Evolutionary conservation across 2,797 vertebrate genomes (phyloP), one percentile per base, ranked within the genome.

Genomic region (Hemitrygon akajei): DNA sequence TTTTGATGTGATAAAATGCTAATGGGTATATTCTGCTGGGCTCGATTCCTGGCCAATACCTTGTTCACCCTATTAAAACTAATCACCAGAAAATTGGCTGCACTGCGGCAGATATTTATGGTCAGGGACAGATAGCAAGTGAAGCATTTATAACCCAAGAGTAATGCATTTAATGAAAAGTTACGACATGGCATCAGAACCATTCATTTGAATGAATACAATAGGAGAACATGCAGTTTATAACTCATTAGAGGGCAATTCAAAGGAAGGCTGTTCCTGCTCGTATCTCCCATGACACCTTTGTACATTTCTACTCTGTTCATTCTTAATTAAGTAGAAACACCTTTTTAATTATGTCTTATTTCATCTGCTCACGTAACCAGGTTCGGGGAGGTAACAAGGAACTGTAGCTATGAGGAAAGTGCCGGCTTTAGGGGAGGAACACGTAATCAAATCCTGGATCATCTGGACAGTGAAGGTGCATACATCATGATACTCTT

Each of bases 51-150:
- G 63, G 86, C n/a, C 86, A 66, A 66, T 34, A 89, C 58, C 82
- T 66, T 20, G 30, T 63, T 63, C n/a, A 89, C 63, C 60, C 20
- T 69, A 20, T 89, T 37, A 66, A 89, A 66, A 89, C 34, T 37
- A 89, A 89, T 66, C n/a, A 89, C n/a, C n/a, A 89, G 60, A 69
- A 20, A 69, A 89, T 89, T 89, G 86, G 30, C 60, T 34, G 18
- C 2, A 18, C 60, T 66, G 18, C 60, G 22, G 30, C 60, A 89
- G 60, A 89, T 66, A 34, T 66, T 34, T 34, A 34, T 20, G 16
- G 30, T 34, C n/a, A 63, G 63, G 86, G 58, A 34, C 34, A 18
- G 16, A 89, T 66, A 63, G 5, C 60, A 89, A 60, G 7, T 87
- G 56, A 87, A 0, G 27, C 16, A 47, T 14, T 34, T 12, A 60